Conservation (phyloP, 2,797 vertebrate genomes). For the Megalops cyprinoides region DNA sequence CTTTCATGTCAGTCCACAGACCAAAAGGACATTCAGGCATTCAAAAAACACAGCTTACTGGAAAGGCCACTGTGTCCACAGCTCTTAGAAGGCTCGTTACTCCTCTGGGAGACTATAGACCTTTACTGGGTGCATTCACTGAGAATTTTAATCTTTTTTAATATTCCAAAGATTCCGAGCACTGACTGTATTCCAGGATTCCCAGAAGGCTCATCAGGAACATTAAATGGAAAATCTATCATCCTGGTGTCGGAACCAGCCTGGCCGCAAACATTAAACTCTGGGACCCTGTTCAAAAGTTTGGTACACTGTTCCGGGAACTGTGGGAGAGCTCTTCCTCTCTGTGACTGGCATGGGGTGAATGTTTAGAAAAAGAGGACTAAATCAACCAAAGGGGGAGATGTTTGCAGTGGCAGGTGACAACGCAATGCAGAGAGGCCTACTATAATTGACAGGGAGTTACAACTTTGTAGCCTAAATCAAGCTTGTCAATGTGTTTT, state of each 20-base stretch:
- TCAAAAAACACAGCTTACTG: background rate
- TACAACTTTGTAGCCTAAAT: background rate
- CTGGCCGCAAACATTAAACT: constrained; percentile 4
- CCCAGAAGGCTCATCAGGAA: background rate
- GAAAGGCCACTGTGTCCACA: background rate
- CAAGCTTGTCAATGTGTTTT: no score
- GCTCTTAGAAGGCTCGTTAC: background rate
- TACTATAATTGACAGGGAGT: no score
- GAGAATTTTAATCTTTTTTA: background rate
- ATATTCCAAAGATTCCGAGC: background rate
- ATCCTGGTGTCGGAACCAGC: background rate
- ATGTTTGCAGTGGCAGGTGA: background rate
- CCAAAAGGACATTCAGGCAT: background rate
- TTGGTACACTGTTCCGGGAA: background rate
- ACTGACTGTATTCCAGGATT: background rate
- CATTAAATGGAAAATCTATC: background rate
- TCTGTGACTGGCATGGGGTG: background rate
- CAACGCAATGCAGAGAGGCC: background rate
- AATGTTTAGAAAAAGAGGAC: background rate
- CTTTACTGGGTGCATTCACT: background rate
- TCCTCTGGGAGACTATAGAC: background rate
- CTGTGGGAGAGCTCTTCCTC: background rate
- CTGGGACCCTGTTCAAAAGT: background rate
- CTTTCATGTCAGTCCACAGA: background rate
- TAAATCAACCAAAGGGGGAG: background rate